Evolutionary conservation across 2,888 invertebrate species (phyloP).

Genomic region (Microdon myrmicae): DNA sequence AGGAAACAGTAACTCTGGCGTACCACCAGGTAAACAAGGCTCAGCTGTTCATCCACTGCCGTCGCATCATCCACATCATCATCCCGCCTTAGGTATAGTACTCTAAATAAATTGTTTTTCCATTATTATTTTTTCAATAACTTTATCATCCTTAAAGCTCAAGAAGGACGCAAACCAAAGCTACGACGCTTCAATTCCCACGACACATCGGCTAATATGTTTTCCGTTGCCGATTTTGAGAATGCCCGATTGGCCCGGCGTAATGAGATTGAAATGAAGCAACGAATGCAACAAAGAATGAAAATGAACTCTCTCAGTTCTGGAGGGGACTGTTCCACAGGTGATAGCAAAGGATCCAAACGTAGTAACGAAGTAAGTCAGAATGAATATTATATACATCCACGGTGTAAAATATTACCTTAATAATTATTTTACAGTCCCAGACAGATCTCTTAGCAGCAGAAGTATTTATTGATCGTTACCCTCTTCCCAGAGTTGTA

Average conservation of each 20-base stretch:
- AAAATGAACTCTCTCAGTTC: constrained; percentile 63
- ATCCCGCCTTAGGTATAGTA: constrained; percentile 54
- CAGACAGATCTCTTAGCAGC: constrained; percentile 63
- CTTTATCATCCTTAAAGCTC: too few species aligned
- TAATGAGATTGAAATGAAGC: constrained; percentile 66
- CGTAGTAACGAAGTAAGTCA: constrained; percentile 64
- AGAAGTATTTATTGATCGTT: constrained; percentile 65
- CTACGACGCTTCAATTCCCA: constrained; percentile 66
- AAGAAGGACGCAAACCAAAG: constrained; percentile 65
- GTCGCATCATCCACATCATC: constrained; percentile 51
- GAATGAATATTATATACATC: neutral
- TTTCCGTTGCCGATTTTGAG: constrained; percentile 67
- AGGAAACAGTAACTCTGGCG: constrained; percentile 11
- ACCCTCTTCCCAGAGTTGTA: constrained; percentile 64
- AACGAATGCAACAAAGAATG: constrained; percentile 62
- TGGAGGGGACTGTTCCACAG: constrained; percentile 65
- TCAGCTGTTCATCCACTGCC: constrained; percentile 27
- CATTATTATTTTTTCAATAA: too few species aligned
- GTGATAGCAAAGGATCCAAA: constrained; percentile 66
- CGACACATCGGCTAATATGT: constrained; percentile 67
- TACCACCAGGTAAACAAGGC: constrained; percentile 24
- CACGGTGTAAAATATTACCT: neutral
- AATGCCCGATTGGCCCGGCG: constrained; percentile 66
- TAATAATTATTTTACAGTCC: constrained; percentile 54
- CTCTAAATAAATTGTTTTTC: too few species aligned